Conservation (phyloP, 1,140 invertebrate species). For the Chymomyza costata region DNA sequence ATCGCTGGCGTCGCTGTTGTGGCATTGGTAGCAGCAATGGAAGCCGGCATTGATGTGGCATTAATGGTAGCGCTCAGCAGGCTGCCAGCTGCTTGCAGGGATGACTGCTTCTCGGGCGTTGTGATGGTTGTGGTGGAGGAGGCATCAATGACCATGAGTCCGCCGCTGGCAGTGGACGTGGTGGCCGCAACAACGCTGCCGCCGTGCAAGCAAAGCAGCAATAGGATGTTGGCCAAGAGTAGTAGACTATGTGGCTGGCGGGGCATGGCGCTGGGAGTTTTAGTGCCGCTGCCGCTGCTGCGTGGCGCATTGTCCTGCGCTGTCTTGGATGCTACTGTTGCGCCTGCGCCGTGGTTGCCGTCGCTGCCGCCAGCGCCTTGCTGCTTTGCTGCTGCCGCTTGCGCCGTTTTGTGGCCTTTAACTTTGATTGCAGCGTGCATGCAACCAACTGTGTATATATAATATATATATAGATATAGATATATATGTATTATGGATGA, state of each 20-base stretch:
- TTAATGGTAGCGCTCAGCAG: not conserved
- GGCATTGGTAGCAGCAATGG: constrained; percentile 1
- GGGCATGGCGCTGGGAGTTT: constrained; percentile 23
- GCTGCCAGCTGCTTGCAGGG: too few relatives aligned
- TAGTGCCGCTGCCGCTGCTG: not conserved
- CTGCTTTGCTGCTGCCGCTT: constrained; percentile 2
- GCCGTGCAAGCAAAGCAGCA: constrained; percentile 27
- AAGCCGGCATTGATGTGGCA: constrained; percentile 11
- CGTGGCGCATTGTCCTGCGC: constrained; percentile 31
- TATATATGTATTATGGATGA: constrained; percentile 1
- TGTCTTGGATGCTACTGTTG: constrained; percentile 1
- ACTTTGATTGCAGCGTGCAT: constrained; percentile 57
- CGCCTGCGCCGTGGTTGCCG: not conserved
- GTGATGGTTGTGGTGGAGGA: constrained; percentile 18
- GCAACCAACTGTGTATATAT: constrained; percentile 50
- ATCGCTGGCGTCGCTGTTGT: constrained; percentile 9
- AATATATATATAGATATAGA: constrained; percentile 7
- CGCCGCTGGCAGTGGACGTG: constrained; percentile 37
- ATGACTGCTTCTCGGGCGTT: too few relatives aligned
- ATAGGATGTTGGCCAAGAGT: constrained; percentile 43
- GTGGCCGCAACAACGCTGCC: constrained; percentile 26
- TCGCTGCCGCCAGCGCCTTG: not conserved
- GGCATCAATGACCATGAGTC: constrained; percentile 38
- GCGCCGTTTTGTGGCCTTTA: constrained; percentile 51
- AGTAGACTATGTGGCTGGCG: constrained; percentile 26